Evolutionary conservation across 2,888 invertebrate genomes (phyloP), one percentile per base, ranked within the genome.

Genomic region (Acronicta alni): DNA sequence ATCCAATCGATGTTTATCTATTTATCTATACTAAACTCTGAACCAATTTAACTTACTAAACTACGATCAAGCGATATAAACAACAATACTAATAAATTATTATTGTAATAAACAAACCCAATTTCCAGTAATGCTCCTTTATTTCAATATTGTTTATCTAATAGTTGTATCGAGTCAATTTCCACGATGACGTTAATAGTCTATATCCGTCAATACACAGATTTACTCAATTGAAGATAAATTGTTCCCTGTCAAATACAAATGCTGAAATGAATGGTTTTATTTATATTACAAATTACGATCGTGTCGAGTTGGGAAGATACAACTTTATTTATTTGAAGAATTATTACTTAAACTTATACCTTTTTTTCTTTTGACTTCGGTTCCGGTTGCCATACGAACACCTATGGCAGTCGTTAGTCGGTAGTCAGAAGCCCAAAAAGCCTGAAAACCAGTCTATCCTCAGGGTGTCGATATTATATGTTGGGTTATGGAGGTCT

Each of bases 171-270:
- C 14, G 17, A 47, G n/a, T 53, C 39, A 17, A 39, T 51, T 57
- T 57, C 43, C n/a, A 41, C 30, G n/a, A 5, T 46, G 45, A 57
- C 42, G 46, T 42, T 53, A 63, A 63, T 63, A 42, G 63, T 43
- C 17, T 37, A 15, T 43, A 17, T 16, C 35, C 44, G 44, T 55
- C 54, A 57, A 59, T 26, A 20, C 10, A 26, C 16, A 43, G 38
- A 53, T 57, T 57, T 48, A 52, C 44, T 64, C 42, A 39, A 64
- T 61, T 26, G 56, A 53, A 73, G 42, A 72, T 57, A 69, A 72
- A 72, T 69, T 57, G 53, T 46, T 57, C 38, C 39, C 53, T 68
- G 65, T 65, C 71, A 54, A 66, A 72, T 30, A 68, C 61, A 72
- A 73, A 58, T 72, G 69, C 47, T 37, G 26, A 5, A 59, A 55